Evolutionary conservation across 2,797 vertebrate genomes (phyloP).

Genomic region (Amniataba percoides): DNA sequence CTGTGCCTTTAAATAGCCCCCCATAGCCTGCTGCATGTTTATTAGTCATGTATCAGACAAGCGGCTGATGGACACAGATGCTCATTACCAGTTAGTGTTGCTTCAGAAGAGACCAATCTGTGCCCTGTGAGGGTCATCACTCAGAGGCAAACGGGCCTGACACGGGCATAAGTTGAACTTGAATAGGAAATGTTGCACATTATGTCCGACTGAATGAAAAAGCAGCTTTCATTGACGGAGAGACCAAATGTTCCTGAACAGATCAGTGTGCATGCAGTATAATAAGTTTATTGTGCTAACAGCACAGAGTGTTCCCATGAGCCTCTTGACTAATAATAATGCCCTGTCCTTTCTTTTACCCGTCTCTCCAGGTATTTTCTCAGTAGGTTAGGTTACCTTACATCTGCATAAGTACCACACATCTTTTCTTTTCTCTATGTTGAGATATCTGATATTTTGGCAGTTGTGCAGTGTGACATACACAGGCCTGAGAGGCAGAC

Average conservation of each 20-base stretch:
- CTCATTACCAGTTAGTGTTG: constrained; percentile 88
- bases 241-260: constrained; percentile 7
- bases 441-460: constrained; percentile 77
- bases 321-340: constrained; percentile 45
- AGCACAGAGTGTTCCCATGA: constrained; percentile 39
- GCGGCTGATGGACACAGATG: constrained; percentile 83
- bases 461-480: constrained; percentile 52
- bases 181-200: constrained; percentile 53
- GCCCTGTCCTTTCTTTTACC: constrained; percentile 31
- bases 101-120: constrained; percentile 83
- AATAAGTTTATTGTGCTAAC: constrained; percentile 41
- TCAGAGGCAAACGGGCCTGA: constrained; percentile 69
- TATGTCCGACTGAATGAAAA: constrained; percentile 52
- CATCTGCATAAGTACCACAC: constrained; percentile 74
- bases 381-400: constrained; percentile 75
- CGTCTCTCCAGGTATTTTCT: constrained; percentile 61
- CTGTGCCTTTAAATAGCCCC: constrained; percentile 80
- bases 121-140: constrained; percentile 78
- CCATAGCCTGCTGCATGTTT: constrained; percentile 77
- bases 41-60: constrained; percentile 84
- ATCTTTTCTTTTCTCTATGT: constrained; percentile 75
- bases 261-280: constrained; percentile 18
- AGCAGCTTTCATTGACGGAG: constrained; percentile 23
- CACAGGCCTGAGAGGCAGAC: constrained; percentile 39
- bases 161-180: constrained; percentile 42